Evolutionary conservation across 2,888 invertebrate genomes (phyloP).

Genomic region (Pseudoips prasinana): DNA sequence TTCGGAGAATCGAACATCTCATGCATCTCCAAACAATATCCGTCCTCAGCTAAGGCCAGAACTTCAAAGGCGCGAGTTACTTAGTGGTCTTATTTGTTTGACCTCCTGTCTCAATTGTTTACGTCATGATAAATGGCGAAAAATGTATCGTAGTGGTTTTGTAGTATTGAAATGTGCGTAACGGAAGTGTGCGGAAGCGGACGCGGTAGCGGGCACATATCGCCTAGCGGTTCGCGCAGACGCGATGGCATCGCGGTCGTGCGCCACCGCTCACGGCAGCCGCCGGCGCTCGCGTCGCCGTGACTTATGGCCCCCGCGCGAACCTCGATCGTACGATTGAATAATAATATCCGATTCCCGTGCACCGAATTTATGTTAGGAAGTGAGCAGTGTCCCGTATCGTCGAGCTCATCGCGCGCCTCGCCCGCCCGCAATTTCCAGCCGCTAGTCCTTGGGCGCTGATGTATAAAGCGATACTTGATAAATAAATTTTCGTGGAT

Average conservation of each 20-base stretch:
- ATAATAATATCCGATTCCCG: slow-evolving; percentile 80
- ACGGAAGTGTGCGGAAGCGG: slow-evolving; percentile 32
- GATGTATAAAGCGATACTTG: slow-evolving; percentile 58
- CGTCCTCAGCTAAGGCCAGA: too few relatives aligned
- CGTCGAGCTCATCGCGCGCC: slow-evolving; percentile 62
- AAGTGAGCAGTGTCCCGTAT: slow-evolving; percentile 77
- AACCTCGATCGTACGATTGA: slow-evolving; percentile 80
- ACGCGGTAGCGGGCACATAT: slow-evolving; percentile 41
- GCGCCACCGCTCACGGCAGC: slow-evolving; percentile 78
- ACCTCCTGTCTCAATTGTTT: too few relatives aligned
- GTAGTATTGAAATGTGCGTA: slow-evolving; percentile 23
- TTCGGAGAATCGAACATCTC: too few relatives aligned
- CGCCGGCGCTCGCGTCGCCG: slow-evolving; percentile 78
- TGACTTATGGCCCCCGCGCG: slow-evolving; percentile 79
- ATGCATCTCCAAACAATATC: too few relatives aligned
- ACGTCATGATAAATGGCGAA: too few relatives aligned
- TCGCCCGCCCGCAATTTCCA: slow-evolving; percentile 62
- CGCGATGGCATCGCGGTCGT: slow-evolving; percentile 76
- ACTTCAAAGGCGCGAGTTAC: too few relatives aligned
- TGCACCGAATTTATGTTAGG: slow-evolving; percentile 80
- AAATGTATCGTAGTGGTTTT: too few relatives aligned
- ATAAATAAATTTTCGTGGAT: slow-evolving; percentile 59
- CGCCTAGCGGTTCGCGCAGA: slow-evolving; percentile 63
- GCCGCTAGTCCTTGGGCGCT: slow-evolving; percentile 59
- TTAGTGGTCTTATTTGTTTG: too few relatives aligned